phyloP scores from a whole-genome alignment of 2,888 invertebrate species.

The Tetropium fuscum region DNA sequence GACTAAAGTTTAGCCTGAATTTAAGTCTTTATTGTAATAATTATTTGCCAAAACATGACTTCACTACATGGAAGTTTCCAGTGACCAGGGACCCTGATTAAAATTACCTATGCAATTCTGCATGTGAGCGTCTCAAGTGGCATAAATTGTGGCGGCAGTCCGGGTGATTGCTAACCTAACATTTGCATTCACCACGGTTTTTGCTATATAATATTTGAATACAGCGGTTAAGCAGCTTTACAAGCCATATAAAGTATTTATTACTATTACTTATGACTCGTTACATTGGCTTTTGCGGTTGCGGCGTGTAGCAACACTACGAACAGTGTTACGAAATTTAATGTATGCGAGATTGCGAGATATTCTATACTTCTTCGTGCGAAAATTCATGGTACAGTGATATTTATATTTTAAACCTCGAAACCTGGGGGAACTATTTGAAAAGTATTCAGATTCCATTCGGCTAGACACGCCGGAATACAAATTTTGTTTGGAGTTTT shows the following conservation, averaged over 20 bases:
- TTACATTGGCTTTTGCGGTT: constrained; percentile 2
- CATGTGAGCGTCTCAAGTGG: too few species aligned
- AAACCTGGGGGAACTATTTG: constrained; percentile 7
- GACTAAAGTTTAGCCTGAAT: too few species aligned
- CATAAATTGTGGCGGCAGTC: constrained; percentile 16
- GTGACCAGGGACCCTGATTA: too few species aligned
- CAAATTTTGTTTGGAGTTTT: constrained; percentile 7
- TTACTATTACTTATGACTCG: constrained; percentile 21
- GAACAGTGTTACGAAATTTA: constrained; percentile 3
- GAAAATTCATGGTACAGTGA: neutral
- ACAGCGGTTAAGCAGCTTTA: constrained; percentile 40
- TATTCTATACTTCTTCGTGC: constrained; percentile 5
- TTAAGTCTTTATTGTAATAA: too few species aligned
- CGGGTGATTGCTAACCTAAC: constrained; percentile 30
- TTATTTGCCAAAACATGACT: too few species aligned
- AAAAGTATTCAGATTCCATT: constrained; percentile 1
- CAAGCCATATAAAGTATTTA: constrained; percentile 39
- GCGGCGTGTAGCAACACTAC: neutral
- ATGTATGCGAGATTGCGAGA: neutral
- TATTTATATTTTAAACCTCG: constrained; percentile 9
- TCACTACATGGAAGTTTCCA: too few species aligned
- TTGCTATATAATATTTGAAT: constrained; percentile 46
- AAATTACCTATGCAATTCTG: too few species aligned
- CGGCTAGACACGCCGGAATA: neutral
- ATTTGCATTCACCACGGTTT: constrained; percentile 44